A percentile compares a stretch with the other conserved stretches of the same genome.
phyloP scores from a whole-genome alignment of 2,113 vertebrate species.

The Malurus melanocephalus region DNA sequence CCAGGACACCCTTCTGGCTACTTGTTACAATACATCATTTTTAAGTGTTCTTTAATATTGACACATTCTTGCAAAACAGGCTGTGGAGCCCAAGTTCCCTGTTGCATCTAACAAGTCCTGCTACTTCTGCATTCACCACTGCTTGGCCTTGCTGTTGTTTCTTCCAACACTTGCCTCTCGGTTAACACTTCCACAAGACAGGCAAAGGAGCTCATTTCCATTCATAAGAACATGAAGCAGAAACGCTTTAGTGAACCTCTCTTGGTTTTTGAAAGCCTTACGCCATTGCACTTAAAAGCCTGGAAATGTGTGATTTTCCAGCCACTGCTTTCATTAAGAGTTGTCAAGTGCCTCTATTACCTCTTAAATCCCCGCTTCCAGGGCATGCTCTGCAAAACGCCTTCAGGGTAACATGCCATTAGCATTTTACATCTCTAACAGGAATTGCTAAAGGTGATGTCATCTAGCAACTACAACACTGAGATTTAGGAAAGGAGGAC shows the following conservation, averaged over 20 bases:
- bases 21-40: background rate
- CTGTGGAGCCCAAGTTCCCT: background rate
- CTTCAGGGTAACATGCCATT: background rate
- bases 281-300: background rate
- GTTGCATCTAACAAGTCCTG: background rate
- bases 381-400: background rate
- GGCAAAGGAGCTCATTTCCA: background rate
- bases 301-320: constrained; percentile 14
- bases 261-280: background rate
- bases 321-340: background rate
- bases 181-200: background rate
- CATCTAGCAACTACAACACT: background rate
- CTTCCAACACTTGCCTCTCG: background rate
- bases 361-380: background rate
- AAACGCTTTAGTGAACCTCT: background rate
- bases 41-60: background rate
- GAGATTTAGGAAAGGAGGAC: background rate
- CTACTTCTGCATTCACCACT: background rate
- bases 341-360: background rate
- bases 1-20: background rate
- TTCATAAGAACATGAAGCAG: background rate
- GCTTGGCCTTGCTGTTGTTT: background rate
- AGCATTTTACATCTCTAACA: background rate
- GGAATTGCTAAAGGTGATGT: background rate
- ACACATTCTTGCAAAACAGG: background rate